Evolutionary conservation across 2,797 vertebrate species (phyloP), one percentile per base, ranked within the genome.

Genomic region (Echeneis naucrates): DNA sequence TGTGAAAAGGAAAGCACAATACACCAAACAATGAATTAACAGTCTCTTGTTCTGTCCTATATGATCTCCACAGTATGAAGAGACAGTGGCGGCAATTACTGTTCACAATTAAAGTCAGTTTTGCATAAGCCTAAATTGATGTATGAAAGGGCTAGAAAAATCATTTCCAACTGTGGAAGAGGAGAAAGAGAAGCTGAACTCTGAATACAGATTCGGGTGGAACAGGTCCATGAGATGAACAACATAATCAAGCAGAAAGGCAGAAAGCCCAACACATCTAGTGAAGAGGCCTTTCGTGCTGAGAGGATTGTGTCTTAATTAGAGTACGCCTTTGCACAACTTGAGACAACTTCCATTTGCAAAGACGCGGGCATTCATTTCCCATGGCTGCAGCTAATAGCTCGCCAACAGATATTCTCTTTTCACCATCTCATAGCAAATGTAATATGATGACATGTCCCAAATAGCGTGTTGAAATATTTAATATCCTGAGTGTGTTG

Each of bases 201-300:
- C 68, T 78, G 83, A 86, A 91, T 87, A 82, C 74, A 87, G 75
- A 89, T 84, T 52, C 87, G 57, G 44, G 56, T 80, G 57, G 48
- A 76, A 75, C 17, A 48, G 48, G 56, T 84, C 75, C 53, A 58
- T 23, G 30, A 73, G 64, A 87, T 72, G 77, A 82, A 68, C 74
- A 74, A 74, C 35, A 87, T 73, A 91, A 83, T 85, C 80, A 83
- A 68, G 77, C 73, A 71, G 58, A 72, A 67, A 75, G 65, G 65
- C 60, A 81, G 72, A 77, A 82, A 85, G 59, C 70, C 35, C 52
- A 78, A 72, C 78, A 79, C 63, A 78, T 71, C 44, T 2, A 47
- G 69, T 52, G 57, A 75, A 77, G 78, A 83, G 76, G 58, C 66
- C 76, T 71, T 84, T 77, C 71, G 80, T 58, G 66, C 79, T 56